Conservation (phyloP, 2,113 vertebrate genomes). For the Uria aalge region DNA sequence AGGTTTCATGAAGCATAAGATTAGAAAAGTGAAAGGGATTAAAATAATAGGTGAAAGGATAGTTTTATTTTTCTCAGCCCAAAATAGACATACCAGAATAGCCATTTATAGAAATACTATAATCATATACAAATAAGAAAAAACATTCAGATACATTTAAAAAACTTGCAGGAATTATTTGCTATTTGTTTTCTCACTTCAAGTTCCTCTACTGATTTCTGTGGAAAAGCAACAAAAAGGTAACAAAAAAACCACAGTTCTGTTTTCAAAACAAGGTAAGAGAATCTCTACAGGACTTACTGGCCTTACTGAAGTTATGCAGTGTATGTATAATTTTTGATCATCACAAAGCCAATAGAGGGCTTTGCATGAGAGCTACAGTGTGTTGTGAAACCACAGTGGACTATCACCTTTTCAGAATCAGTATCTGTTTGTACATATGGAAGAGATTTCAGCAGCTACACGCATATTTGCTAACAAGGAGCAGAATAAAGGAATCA, state of each 20-base stretch:
- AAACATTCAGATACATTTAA: neutral
- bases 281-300: neutral
- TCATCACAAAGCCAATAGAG: neutral
- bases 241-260: neutral
- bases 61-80: neutral
- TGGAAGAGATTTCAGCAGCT: neutral
- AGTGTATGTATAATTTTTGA: neutral
- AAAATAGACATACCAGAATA: neutral
- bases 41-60: neutral
- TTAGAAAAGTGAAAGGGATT: constrained; percentile 34
- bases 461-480: neutral
- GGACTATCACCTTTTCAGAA: neutral
- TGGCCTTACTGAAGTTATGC: neutral
- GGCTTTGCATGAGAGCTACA: neutral
- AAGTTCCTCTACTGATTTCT: neutral
- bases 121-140: neutral
- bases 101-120: neutral
- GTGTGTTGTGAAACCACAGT: neutral
- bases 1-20: constrained; percentile 51
- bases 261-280: neutral
- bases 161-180: neutral
- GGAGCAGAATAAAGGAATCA: neutral
- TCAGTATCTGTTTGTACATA: neutral
- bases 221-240: neutral
- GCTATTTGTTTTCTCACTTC: neutral